Conservation (phyloP, 2,888 invertebrate species). For the Entomobrya multifasciata region DNA sequence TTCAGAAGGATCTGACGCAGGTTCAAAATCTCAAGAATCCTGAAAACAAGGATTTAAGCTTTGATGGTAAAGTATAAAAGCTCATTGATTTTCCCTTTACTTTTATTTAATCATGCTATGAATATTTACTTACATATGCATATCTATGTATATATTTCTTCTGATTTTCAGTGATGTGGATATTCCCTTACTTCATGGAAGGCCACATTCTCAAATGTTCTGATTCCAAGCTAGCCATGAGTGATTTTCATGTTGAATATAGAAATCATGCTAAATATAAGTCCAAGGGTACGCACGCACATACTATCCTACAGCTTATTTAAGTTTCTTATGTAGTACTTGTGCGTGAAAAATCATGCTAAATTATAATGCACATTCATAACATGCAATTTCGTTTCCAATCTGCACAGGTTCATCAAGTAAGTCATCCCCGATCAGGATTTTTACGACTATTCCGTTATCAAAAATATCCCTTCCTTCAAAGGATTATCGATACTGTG, state of each 20-base stretch:
- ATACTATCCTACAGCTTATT: no score
- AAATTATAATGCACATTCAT: no score
- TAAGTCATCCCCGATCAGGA: conserved; percentile 69
- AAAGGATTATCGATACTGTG: conserved; percentile 63
- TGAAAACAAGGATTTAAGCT: background rate
- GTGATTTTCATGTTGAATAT: conserved; percentile 71
- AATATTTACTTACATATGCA: no score
- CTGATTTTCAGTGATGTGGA: conserved; percentile 69
- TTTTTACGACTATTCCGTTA: conserved; percentile 68
- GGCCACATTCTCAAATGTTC: conserved; percentile 72
- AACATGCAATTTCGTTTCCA: no score
- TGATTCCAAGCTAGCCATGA: conserved; percentile 61
- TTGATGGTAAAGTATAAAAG: background rate
- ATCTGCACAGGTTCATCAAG: conserved; percentile 40
- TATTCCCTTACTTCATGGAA: conserved; percentile 74
- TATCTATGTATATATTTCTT: no score
- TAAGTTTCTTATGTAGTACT: no score
- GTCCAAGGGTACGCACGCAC: no score
- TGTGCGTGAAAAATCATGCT: no score
- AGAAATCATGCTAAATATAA: conserved; percentile 69
- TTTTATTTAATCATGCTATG: no score
- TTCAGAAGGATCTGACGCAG: conserved; percentile 37
- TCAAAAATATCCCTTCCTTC: conserved; percentile 47
- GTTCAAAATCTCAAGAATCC: background rate
- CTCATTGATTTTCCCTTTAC: no score